phyloP scores from a whole-genome alignment of 2,888 invertebrate species.

The Cybosia mesomella region DNA sequence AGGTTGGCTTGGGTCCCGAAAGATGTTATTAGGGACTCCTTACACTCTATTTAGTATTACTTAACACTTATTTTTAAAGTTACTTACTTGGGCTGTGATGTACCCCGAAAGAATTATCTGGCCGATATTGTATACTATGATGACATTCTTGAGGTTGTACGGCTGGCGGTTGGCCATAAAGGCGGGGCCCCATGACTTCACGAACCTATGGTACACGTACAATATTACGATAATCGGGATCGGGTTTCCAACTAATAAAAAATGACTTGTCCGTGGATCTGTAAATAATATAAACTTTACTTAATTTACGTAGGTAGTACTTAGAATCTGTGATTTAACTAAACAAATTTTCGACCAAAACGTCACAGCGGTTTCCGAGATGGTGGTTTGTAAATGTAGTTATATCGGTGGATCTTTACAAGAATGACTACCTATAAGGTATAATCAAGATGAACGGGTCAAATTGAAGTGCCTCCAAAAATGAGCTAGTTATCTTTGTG shows the following conservation, averaged over 20 bases:
- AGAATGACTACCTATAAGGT: too few relatives aligned
- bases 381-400: too few relatives aligned
- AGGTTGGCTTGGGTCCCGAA: too few relatives aligned
- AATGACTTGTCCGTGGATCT: conserved; percentile 88
- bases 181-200: conserved; percentile 87
- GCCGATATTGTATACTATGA: conserved; percentile 89
- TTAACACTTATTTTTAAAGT: not conserved
- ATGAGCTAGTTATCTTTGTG: too few relatives aligned
- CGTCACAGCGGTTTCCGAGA: too few relatives aligned
- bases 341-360: too few relatives aligned
- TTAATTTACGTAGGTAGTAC: not conserved
- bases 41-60: too few relatives aligned
- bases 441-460: too few relatives aligned
- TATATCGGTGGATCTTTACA: too few relatives aligned
- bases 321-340: too few relatives aligned
- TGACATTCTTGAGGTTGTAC: conserved; percentile 86
- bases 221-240: conserved; percentile 78
- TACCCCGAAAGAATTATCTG: conserved; percentile 86
- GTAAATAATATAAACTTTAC: conserved; percentile 50
- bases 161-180: conserved; percentile 89
- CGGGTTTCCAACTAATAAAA: conserved; percentile 82
- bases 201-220: conserved; percentile 85
- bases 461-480: too few relatives aligned
- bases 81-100: conserved; percentile 82
- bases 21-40: too few relatives aligned